Percentiles rank a stretch among this genome's conserved stretches.
phyloP scores from a whole-genome alignment of 2,888 invertebrate species.

The Sinhomidia bicolor region DNA sequence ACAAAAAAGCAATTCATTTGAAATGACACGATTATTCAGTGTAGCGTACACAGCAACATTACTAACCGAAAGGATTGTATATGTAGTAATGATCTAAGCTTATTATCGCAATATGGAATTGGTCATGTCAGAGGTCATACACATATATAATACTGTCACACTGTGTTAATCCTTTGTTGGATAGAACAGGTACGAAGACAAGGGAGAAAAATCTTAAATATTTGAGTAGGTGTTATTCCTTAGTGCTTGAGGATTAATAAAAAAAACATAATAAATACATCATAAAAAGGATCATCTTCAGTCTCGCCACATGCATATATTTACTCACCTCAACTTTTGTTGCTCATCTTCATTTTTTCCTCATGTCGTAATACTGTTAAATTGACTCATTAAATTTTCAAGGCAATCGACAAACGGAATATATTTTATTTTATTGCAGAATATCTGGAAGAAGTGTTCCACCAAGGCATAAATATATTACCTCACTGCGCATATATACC shows the following conservation, averaged over 20 bases:
- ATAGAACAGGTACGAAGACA: too few species aligned
- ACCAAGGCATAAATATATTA: neutral
- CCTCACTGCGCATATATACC: neutral
- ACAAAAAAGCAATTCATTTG: neutral
- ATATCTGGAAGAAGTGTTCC: neutral
- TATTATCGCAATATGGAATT: neutral
- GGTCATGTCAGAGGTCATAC: neutral
- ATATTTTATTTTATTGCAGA: too few species aligned
- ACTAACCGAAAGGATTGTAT: neutral
- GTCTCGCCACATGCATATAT: neutral
- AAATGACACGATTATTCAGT: neutral
- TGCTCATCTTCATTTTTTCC: slow-evolving; percentile 22
- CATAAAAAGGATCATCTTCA: slow-evolving; percentile 5
- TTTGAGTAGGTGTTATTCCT: too few species aligned
- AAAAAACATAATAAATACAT: too few species aligned
- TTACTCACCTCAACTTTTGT: too few species aligned
- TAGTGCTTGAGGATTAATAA: too few species aligned
- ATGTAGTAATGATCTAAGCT: neutral
- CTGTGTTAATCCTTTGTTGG: neutral
- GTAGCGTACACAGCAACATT: neutral
- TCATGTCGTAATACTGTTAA: neutral
- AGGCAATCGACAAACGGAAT: slow-evolving; percentile 22
- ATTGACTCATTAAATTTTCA: neutral
- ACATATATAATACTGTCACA: neutral
- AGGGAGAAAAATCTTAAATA: too few species aligned